These are phyloP conservation scores for Lophura nycthemera DNA, from an alignment of 2,113 vertebrate species.

Conservation along the genomic window DNA sequence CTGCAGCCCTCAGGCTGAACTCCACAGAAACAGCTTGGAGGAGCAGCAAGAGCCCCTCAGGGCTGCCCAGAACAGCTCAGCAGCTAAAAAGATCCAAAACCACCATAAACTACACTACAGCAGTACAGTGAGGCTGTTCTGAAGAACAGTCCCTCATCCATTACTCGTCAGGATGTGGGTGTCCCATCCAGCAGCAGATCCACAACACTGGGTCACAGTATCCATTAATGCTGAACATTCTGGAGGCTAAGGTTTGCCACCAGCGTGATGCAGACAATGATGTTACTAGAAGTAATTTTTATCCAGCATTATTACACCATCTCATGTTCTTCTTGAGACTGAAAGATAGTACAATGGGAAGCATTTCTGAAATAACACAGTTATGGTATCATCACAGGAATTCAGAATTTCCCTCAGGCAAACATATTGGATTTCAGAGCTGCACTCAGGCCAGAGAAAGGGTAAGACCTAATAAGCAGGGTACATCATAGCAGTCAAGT, in stretches of 20 bases:
- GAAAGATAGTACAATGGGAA: neutral
- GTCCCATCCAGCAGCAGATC: neutral
- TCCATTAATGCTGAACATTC: neutral
- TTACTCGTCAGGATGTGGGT: too few relatives aligned
- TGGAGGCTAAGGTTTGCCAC: neutral
- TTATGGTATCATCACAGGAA: neutral
- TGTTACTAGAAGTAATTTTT: neutral
- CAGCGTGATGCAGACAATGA: neutral
- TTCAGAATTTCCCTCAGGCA: neutral
- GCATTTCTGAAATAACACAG: neutral
- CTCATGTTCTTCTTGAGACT: neutral
- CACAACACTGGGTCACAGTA: neutral
- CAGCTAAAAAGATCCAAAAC: fast-evolving
- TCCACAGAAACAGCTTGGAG: neutral
- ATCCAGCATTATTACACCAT: neutral
- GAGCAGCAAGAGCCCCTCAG: neutral
- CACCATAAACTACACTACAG: neutral
- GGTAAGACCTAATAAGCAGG: neutral
- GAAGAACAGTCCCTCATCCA: neutral
- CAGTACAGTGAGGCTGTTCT: neutral
- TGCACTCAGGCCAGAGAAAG: neutral
- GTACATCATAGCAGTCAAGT: neutral
- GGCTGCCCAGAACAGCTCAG: neutral
- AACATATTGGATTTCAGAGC: neutral
- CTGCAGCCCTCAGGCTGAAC: neutral